phyloP scores from a whole-genome alignment of 2,888 invertebrate species.

The Hydrotaea cyrtoneurina region DNA sequence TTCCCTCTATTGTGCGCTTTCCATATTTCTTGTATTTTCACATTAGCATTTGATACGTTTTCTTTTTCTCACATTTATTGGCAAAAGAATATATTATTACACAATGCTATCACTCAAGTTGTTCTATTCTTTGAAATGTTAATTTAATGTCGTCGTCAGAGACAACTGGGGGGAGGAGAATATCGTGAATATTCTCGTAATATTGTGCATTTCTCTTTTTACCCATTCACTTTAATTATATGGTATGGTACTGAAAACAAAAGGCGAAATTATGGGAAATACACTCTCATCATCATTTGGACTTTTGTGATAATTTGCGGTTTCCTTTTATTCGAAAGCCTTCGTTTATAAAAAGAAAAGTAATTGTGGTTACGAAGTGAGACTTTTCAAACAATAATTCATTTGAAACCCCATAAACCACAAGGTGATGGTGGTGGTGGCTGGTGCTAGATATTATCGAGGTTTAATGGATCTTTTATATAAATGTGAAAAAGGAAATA shows the following conservation, averaged over 20 bases:
- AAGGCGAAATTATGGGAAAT: not conserved
- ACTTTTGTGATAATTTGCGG: conserved; percentile 3
- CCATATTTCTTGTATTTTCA: not conserved
- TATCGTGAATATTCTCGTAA: too few relatives aligned
- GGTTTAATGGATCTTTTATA: not conserved
- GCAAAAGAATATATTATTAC: not conserved
- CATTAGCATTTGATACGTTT: not conserved
- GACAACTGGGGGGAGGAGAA: not conserved
- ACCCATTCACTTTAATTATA: not conserved
- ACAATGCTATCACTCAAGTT: not conserved
- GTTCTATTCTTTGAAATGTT: conserved; percentile 7
- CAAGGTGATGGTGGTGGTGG: not conserved
- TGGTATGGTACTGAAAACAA: not conserved
- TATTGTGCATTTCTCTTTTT: too few relatives aligned
- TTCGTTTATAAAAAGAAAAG: not conserved
- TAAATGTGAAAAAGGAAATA: too few relatives aligned
- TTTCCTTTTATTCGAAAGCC: not conserved
- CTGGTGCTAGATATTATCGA: not conserved
- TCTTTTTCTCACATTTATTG: not conserved
- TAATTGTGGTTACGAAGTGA: not conserved
- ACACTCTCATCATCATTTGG: not conserved
- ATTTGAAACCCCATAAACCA: not conserved
- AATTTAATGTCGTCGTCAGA: not conserved
- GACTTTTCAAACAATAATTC: not conserved
- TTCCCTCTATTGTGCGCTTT: too few relatives aligned